Evolutionary conservation across 2,797 vertebrate species (phyloP), one percentile per base, ranked within the genome.

Genomic region (Eulemur mongoz): DNA sequence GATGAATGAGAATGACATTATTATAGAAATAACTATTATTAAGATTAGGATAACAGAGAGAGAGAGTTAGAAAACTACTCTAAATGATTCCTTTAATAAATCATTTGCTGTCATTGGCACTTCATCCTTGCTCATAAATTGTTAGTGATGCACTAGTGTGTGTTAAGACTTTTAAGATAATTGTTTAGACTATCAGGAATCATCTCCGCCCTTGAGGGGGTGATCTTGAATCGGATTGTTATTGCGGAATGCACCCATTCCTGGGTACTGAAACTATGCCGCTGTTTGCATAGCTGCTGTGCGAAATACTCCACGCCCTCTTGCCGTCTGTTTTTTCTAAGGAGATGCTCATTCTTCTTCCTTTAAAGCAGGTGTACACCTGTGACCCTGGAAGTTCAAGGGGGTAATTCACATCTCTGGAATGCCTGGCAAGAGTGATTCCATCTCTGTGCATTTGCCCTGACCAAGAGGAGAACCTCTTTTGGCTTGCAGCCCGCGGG

Each of bases 71-170:
- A 94, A 94, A 91, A 79, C 32, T 20, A 38, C 50, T 82, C 72
- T 85, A 67, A 92, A 52, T 78, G 69, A 75, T 70, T 90, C 61
- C 84, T 93, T 93, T 93, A 32, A 84, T 69, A 82, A 91, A 93
- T 82, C 78, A 70, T 50, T 96, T 84, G 61, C 61, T 67, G 35
- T 88, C 59, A 76, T 17, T 79, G 48, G 54, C 22, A 78, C 35
- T 92, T 94, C 70, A 67, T 94, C 59, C 27, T 83, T 82, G 79
- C 40, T 81, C 54, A 30, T 45, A 79, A 76, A 72, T 69, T 45
- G 20, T 63, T 78, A 76, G 75, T 83, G 69, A 88, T 67, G 38
- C 9, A 1, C 23, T 40, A 67, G 43, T 45, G 45, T 84, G 38
- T 73, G 83, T 95, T 86, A 89, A 94, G 23, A 65, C 6, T 50